Base-by-base conservation (phyloP, 2,113 vertebrate genomes). In the Peucedramus taeniatus region DNA sequence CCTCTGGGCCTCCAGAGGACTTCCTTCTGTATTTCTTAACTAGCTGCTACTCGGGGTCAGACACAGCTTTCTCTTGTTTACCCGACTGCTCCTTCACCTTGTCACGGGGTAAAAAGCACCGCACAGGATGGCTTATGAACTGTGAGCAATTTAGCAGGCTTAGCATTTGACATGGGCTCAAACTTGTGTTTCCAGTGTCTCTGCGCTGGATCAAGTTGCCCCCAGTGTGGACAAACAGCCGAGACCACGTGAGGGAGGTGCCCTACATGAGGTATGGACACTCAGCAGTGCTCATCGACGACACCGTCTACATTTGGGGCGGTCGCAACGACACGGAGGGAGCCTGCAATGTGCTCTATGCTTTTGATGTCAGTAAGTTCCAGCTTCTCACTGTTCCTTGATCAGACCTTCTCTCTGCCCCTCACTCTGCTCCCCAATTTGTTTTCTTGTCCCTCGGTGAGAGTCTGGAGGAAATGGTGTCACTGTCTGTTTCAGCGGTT, bases 191-290 rank as follows among this genome's bases (percentile, higher is more conserved):
- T 93, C 39, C 97, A 99, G 99, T 99, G 95, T 99, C 99, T 70
- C 97, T 99, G 94, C 99, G 99, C 53, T 99, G 99, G 99, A 99
- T 98, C 96, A 99, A 99, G 96, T 96, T 99, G 92, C 99, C 99
- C 20, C 99, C 99, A 1, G 99, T 99, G 89, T 98, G 98, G 96
- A 98, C 98, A 1, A 96, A 98, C 44, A 96, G 98, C 66, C 96
- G 98, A 7, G 99, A 99, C 69, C 98, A 99, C 7, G 98, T 97
- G 90, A 98, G 98, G 23, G 98, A 99, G 94, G 99, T 99, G 56
- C 99, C 99, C 72, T 99, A 99, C 93, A 99, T 99, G 99, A 98
- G 99, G 61, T 99, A 99, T 21, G 99, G 99, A 42, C 99, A 99
- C 97, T 99, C 99, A 1, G 99, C 99, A 2, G 99, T 99, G 93